Base-by-base conservation (phyloP, 1,140 invertebrate genomes). In the Aphidius ervi region DNA sequence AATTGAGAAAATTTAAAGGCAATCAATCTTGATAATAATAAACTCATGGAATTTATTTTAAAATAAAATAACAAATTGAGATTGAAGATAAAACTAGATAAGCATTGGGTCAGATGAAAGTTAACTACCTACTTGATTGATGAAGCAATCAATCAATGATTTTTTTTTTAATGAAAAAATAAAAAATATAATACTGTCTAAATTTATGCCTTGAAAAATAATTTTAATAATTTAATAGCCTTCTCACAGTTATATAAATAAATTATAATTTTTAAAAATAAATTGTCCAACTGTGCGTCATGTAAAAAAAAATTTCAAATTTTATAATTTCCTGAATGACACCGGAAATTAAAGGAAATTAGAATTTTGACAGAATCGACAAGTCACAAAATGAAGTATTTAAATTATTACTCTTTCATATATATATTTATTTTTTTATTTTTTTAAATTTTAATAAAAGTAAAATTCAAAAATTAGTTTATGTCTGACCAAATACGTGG, bases 341-440 rank as follows among this genome's bases (percentile, higher is more conserved):
- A 56, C 31, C 4, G 55, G 55, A 62, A 49, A 62, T 62, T 57
- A 42, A 62, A 62, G 50, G 56, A 62, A 58, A 62, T 58, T 62
- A 62, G 42, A 62, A 62, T 58, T 47, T 39, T 48, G 37, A 16
- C 40, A 56, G 45, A 56, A 46, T 54, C 31, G 49, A 20, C 9
- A 43, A 8, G 2, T 31, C 4, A 31, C 4, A 4, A 31, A 31
- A 2, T 31, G 4, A 31, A 31, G 23, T 31, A 31, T 31, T 31
- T 31, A 31, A 31, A 31, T 31, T 31, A 31, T 31, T 31, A 31
- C 23, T 31, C 16, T 16, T 16, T 16, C 16, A 16, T 1, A 31
- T 31, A 31, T 31, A 31, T 3, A 31, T 3, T 31, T 1, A 31
- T 31, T 31, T 31, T 31, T 31, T 16, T 16, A 16, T 16, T 16